Conservation (phyloP, 2,113 vertebrate genomes). For the Psilopsiagon aymara region DNA sequence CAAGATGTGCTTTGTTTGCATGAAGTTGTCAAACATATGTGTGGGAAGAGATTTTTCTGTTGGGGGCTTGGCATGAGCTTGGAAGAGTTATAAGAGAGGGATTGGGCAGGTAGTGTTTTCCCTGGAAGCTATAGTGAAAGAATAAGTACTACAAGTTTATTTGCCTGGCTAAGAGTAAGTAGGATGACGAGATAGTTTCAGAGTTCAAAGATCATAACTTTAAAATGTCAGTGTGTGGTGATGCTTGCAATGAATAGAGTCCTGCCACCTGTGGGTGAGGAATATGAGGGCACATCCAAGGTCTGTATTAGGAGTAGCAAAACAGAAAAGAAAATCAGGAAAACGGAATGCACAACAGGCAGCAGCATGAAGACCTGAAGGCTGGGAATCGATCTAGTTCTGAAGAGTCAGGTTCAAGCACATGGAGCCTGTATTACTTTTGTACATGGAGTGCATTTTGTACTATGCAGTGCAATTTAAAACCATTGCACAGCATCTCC, state of each 20-base stretch:
- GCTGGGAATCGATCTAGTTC: background rate
- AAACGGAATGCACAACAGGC: background rate
- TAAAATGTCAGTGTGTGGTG: background rate
- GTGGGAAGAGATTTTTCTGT: background rate
- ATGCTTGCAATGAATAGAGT: background rate
- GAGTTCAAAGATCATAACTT: slow-evolving; percentile 8
- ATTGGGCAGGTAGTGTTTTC: background rate
- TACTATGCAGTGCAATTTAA: background rate
- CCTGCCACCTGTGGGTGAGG: background rate
- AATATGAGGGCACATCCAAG: background rate
- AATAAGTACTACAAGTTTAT: background rate
- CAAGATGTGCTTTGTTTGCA: background rate
- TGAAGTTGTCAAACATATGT: background rate
- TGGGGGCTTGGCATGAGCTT: background rate
- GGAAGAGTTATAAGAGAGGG: background rate
- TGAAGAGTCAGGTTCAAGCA: background rate
- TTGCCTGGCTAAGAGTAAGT: background rate
- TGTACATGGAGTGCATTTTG: background rate
- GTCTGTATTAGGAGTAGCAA: background rate
- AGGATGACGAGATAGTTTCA: slow-evolving; percentile 10
- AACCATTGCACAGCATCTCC: background rate
- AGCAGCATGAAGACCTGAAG: background rate
- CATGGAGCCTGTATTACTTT: background rate
- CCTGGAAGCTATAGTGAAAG: slow-evolving; percentile 5
- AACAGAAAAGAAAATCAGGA: background rate